phyloP scores from a whole-genome alignment of 2,888 invertebrate species.

The Camponotus fellah region DNA sequence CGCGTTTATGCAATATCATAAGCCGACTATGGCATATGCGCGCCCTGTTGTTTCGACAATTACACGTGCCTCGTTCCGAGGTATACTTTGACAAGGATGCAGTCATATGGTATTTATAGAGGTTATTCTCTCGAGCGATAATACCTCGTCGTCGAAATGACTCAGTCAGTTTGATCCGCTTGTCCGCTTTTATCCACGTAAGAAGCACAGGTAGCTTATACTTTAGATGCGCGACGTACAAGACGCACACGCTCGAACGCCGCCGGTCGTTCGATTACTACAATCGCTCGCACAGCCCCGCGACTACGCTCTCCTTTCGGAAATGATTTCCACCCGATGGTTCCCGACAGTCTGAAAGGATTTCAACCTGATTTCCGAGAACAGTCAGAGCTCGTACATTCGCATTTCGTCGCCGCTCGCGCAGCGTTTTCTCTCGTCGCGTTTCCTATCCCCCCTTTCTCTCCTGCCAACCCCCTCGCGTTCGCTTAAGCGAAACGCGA shows the following conservation, averaged over 20 bases:
- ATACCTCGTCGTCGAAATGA: background rate
- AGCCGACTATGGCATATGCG: background rate
- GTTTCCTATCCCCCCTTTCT: background rate
- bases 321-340: conserved; percentile 58
- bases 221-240: background rate
- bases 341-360: conserved; percentile 52
- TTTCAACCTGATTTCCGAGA: conserved; percentile 51
- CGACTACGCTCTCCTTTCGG: conserved; percentile 49
- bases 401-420: conserved; percentile 39
- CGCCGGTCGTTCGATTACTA: conserved; percentile 45
- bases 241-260: conserved; percentile 24
- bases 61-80: background rate
- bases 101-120: background rate
- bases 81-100: background rate
- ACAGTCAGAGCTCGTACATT: conserved; percentile 46
- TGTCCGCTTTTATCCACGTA: background rate
- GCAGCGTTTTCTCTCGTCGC: background rate
- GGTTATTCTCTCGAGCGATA: too few relatives aligned
- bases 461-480: background rate
- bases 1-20: conserved; percentile 27
- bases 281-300: conserved; percentile 34
- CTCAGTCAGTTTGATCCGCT: background rate
- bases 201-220: background rate
- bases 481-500: conserved; percentile 48
- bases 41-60: background rate